Conservation (phyloP, 2,888 invertebrate genomes). For the Diplazon laetatorius region DNA sequence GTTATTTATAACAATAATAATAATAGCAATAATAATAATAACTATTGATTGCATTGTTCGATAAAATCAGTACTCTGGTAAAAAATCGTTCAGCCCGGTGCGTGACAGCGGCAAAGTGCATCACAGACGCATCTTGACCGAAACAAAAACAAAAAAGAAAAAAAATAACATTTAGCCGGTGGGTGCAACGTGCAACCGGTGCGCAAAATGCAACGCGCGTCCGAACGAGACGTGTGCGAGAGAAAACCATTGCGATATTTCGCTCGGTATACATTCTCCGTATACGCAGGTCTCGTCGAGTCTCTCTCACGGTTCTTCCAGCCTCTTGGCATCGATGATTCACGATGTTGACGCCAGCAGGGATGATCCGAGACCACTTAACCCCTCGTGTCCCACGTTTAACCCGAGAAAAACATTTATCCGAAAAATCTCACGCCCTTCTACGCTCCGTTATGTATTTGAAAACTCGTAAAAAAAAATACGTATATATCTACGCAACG, state of each 20-base stretch:
- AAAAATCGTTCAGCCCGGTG: background rate
- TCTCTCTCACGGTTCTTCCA: constrained; percentile 43
- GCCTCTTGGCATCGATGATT: constrained; percentile 20
- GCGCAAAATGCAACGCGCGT: background rate
- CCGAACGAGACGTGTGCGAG: constrained; percentile 11
- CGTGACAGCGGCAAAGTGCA: constrained; percentile 50
- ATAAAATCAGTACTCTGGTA: background rate
- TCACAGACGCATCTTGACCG: too few species aligned
- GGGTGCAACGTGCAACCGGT: constrained; percentile 38
- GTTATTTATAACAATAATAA: too few species aligned
- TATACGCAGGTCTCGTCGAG: background rate
- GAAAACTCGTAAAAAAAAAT: too few species aligned
- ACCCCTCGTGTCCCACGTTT: constrained; percentile 5
- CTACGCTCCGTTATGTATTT: background rate
- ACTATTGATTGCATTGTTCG: background rate
- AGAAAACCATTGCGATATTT: background rate
- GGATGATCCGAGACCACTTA: constrained; percentile 29
- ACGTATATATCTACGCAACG: constrained; percentile 1
- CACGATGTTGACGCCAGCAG: constrained; percentile 14
- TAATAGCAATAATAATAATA: background rate
- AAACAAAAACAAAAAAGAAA: background rate
- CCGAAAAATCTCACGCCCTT: constrained; percentile 16
- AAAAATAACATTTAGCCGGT: background rate
- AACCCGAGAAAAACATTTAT: constrained; percentile 38
- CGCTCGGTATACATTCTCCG: constrained; percentile 1